These are phyloP conservation scores for Elymnias hypermnestra DNA, from an alignment of 1,140 invertebrate species.

Conservation along the genomic window DNA sequence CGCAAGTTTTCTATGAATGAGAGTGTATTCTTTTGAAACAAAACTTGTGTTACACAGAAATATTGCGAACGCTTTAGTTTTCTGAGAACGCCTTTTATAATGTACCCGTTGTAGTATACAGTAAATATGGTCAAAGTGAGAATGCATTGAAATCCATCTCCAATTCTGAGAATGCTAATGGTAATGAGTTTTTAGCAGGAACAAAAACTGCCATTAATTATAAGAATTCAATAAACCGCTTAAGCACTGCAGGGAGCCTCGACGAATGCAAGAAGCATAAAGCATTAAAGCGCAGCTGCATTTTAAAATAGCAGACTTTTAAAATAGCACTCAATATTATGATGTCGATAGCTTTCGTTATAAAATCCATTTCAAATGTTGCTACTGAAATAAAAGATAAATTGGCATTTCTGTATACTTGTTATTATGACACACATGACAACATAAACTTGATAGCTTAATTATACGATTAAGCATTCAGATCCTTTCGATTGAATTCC, in stretches of 20 bases:
- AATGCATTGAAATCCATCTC: conserved; percentile 1
- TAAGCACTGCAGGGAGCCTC: conserved; percentile 1
- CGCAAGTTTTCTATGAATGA: no score
- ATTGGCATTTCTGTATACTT: no score
- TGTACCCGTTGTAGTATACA: neutral
- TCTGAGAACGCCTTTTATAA: no score
- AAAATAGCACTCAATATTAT: neutral
- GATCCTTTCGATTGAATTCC: no score
- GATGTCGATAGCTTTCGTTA: neutral
- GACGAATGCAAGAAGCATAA: conserved; percentile 1
- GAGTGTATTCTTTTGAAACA: no score
- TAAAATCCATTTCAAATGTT: neutral
- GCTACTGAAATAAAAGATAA: no score
- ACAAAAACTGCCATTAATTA: conserved; percentile 5
- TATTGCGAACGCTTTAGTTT: no score
- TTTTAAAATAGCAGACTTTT: neutral
- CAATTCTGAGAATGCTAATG: conserved; percentile 2
- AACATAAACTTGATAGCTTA: no score
- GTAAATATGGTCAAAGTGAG: conserved; percentile 2
- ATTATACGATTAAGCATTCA: no score
- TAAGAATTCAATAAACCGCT: conserved; percentile 2
- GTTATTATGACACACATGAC: no score
- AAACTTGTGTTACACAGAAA: no score
- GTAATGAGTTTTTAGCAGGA: conserved; percentile 1
- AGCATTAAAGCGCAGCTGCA: neutral